Evolutionary conservation across 2,888 invertebrate species (phyloP), one percentile per base, ranked within the genome.

Genomic region (Eristalis intricaria): DNA sequence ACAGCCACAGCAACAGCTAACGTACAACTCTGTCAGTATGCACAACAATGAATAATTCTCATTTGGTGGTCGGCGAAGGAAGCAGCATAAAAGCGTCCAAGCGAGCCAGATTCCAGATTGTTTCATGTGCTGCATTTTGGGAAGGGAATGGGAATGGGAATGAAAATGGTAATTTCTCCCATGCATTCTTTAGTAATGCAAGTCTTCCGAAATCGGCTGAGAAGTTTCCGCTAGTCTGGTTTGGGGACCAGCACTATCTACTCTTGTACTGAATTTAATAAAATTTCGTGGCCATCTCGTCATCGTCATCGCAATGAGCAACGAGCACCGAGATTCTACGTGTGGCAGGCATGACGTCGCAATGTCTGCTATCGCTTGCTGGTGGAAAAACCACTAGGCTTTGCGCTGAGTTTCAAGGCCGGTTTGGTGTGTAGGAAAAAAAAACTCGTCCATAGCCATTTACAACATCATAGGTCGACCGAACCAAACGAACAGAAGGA

Each of bases 81-180:
- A 84, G 84, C 84, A 82, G 65, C 65, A 79, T 75, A 87, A 84
- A 87, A 87, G 87, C 87, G 84, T 87, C 84, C 87, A 87, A 80
- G 87, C 87, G 87, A 87, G 56, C 87, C 87, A 87, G 84, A 87
- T 87, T 84, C 73, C 80, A 84, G 87, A 84, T 84, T 84, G 84
- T 80, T 83, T 76, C 84, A 73, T 80, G 79, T 43, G 76, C 76
- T 79, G 50, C 84, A 84, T 87, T 87, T 87, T 87, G 66, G 79
- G 79, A 76, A 84, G 87, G 87, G 87, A 79, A 79, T 87, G 79
- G 71, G 79, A 86, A 86, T 86, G 77, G 2, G 43, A 43, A 50
- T 50, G 50, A 50, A 50, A 50, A 50, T 50, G 50, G 50, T 50
- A 50, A 50, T 83, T 70, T 65, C 56, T 58, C 69, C 83, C 74